These are phyloP conservation scores for Actinemys pallida DNA, from an alignment of 2,113 vertebrate species.

Conservation along the genomic window DNA sequence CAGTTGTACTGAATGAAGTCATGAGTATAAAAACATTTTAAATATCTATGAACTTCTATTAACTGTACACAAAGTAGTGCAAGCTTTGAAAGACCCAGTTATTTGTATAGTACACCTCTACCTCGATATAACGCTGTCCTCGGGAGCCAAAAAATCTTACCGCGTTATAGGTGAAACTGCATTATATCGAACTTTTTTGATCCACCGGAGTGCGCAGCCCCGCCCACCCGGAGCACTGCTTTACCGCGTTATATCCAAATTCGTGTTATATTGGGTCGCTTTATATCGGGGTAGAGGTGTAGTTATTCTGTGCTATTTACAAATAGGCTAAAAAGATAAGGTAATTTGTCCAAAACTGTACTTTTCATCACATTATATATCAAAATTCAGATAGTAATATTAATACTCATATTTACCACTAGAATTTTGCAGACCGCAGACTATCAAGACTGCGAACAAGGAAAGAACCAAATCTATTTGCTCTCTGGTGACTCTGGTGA, in stretches of 20 bases:
- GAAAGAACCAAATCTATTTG: not conserved
- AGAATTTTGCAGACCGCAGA: constrained; percentile 4
- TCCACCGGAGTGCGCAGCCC: too few species aligned
- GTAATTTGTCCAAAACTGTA: constrained; percentile 27
- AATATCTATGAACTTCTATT: not conserved
- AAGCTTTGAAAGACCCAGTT: constrained; percentile 23
- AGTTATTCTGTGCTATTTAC: constrained; percentile 48
- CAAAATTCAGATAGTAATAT: constrained; percentile 12
- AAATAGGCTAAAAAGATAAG: constrained; percentile 25
- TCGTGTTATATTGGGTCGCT: too few species aligned
- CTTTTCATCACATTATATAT: constrained; percentile 1
- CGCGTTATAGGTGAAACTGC: too few species aligned
- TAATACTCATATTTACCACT: not conserved
- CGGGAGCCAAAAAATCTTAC: too few species aligned
- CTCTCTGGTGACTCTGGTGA: not conserved
- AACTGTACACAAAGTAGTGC: not conserved
- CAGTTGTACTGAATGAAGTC: constrained; percentile 35
- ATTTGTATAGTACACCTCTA: constrained; percentile 14
- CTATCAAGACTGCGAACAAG: not conserved
- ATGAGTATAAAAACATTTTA: constrained; percentile 17
- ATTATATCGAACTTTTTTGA: too few species aligned
- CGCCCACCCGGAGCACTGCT: too few species aligned
- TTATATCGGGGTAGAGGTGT: too few species aligned
- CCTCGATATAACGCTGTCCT: too few species aligned
- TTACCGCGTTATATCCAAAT: too few species aligned